These are phyloP conservation scores for Nannospalax galili DNA, from an alignment of 2,113 vertebrate genomes.

Conservation along the genomic window DNA sequence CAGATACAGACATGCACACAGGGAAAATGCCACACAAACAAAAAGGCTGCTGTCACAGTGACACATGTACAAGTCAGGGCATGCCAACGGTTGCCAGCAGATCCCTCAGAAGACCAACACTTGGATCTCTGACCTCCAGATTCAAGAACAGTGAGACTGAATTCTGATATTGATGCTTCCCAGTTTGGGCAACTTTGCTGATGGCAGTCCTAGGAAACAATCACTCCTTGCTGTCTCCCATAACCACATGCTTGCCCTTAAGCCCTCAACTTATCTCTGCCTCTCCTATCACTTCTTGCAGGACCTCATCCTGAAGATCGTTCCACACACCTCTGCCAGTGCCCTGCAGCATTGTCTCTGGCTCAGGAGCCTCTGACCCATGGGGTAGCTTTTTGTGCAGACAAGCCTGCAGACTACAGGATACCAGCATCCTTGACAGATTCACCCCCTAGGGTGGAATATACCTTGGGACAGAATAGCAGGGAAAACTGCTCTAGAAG, in stretches of 20 bases:
- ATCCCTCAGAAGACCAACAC: background rate
- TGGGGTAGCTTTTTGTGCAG: background rate
- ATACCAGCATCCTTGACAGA: background rate
- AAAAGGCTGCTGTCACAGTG: background rate
- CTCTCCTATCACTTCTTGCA: background rate
- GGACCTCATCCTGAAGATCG: background rate
- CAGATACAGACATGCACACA: background rate
- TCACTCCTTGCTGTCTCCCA: background rate
- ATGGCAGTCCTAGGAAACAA: background rate
- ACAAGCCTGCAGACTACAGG: background rate
- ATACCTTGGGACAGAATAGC: background rate
- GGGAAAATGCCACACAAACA: background rate
- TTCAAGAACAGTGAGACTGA: background rate
- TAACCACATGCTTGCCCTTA: background rate
- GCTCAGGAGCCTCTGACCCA: background rate
- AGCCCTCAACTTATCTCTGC: background rate
- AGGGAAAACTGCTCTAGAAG: background rate
- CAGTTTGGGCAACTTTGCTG: background rate
- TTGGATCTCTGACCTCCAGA: background rate
- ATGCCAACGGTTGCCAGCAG: background rate
- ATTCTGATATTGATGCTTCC: background rate
- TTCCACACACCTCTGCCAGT: background rate
- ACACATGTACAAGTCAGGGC: background rate
- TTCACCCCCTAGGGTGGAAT: background rate
- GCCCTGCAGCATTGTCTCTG: background rate